phyloP scores from a whole-genome alignment of 1,140 invertebrate species.

The Apocrypta bakeri region DNA sequence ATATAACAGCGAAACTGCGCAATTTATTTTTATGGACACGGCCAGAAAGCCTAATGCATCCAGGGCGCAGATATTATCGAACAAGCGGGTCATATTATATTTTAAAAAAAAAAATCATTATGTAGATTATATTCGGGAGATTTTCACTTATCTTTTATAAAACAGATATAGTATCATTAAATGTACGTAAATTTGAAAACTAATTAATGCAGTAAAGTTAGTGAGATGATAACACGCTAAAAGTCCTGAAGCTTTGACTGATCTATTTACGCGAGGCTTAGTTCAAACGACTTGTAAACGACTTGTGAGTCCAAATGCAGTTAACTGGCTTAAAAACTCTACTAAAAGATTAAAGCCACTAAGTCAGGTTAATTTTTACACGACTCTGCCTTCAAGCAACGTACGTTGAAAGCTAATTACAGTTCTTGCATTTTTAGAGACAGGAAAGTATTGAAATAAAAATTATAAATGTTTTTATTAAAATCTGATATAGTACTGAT shows the following conservation, averaged over 20 bases:
- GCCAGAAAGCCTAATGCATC: no score
- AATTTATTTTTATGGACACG: no score
- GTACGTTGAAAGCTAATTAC: background rate
- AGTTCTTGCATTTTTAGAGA: background rate
- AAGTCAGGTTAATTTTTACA: conserved; percentile 4
- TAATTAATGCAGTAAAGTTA: background rate
- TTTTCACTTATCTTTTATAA: no score
- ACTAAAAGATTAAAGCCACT: background rate
- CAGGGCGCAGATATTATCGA: no score
- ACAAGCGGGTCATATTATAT: no score
- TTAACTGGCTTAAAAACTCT: conserved; percentile 21
- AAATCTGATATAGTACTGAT: no score
- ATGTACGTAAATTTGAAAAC: no score
- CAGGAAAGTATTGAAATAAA: background rate
- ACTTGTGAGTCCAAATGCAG: background rate
- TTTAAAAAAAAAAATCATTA: no score
- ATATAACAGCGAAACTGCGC: no score
- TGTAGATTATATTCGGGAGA: no score
- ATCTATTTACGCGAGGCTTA: conserved; percentile 1
- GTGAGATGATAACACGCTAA: background rate
- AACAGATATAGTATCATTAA: no score
- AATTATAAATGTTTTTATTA: background rate
- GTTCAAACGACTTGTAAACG: conserved; percentile 20
- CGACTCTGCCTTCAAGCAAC: background rate
- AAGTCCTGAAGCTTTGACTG: conserved; percentile 15